These are phyloP conservation scores for Myoxocephalus aenaeus DNA, from an alignment of 2,797 vertebrate species.

Conservation along the genomic window DNA sequence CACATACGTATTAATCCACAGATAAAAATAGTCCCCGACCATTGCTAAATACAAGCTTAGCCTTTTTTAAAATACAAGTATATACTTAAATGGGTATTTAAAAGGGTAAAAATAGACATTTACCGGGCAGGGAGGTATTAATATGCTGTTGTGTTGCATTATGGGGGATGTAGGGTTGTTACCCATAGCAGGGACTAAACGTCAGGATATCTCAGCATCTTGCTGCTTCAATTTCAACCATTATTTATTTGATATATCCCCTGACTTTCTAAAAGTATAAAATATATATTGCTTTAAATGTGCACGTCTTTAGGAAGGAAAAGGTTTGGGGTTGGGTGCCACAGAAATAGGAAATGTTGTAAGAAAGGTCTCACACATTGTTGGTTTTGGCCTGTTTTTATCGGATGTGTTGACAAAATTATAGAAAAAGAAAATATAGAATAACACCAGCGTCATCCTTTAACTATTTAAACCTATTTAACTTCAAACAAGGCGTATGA, in stretches of 20 bases:
- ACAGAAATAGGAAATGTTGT: background rate
- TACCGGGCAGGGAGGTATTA: background rate
- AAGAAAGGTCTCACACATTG: rapidly evolving
- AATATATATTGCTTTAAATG: too few species aligned
- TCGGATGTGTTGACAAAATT: background rate
- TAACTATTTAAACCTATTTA: background rate
- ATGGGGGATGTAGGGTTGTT: background rate
- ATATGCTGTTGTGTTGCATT: background rate
- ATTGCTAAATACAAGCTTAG: background rate
- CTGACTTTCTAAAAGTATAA: too few species aligned
- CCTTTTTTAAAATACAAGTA: background rate
- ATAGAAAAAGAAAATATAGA: background rate
- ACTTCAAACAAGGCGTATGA: background rate
- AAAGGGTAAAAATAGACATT: too few species aligned
- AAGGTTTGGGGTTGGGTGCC: too few species aligned
- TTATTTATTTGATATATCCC: too few species aligned
- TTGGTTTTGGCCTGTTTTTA: background rate
- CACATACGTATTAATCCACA: slow-evolving; percentile 3
- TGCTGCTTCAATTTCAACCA: background rate
- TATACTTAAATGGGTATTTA: too few species aligned
- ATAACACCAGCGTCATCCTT: background rate
- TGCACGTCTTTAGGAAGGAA: too few species aligned
- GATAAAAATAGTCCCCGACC: background rate
- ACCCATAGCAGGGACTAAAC: too few species aligned
- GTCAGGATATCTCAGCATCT: background rate